Percentiles rank a stretch among this genome's conserved stretches.
Evolutionary conservation across 2,888 invertebrate genomes (phyloP).

Genomic region (Cheiracanthium punctorium): DNA sequence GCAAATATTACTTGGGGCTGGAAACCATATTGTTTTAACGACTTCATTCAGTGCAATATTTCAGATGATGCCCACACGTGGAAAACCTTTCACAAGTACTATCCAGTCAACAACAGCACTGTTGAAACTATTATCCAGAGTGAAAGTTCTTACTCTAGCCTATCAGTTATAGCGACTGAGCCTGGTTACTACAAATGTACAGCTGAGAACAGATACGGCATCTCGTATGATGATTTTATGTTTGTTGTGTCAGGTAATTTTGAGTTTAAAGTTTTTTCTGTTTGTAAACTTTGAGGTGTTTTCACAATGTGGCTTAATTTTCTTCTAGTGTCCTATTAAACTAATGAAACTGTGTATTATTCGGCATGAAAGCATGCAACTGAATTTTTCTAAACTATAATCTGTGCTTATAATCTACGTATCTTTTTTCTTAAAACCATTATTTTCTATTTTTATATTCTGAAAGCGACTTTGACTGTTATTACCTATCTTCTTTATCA

Average conservation of each 20-base stretch:
- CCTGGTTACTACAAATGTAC: slow-evolving; percentile 70
- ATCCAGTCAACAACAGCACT: slow-evolving; percentile 24
- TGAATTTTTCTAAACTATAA: too few relatives aligned
- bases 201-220: slow-evolving; percentile 61
- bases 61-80: neutral
- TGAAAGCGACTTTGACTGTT: too few relatives aligned
- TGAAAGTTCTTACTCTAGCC: neutral
- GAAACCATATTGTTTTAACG: slow-evolving; percentile 6
- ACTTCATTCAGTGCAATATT: neutral
- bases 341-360: too few relatives aligned
- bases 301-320: too few relatives aligned
- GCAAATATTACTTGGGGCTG: slow-evolving; percentile 34
- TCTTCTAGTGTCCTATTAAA: too few relatives aligned
- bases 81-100: neutral
- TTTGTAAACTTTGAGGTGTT: too few relatives aligned
- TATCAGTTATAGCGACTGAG: slow-evolving; percentile 40
- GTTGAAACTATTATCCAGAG: slow-evolving; percentile 20
- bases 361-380: too few relatives aligned
- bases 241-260: slow-evolving; percentile 51
- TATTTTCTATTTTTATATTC: too few relatives aligned
- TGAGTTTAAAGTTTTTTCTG: too few relatives aligned
- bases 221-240: slow-evolving; percentile 14
- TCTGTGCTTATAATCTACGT: too few relatives aligned
- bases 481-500: too few relatives aligned
- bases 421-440: too few relatives aligned